These are phyloP conservation scores for Teleogryllus oceanicus DNA, from an alignment of 2,888 invertebrate species.

Conservation along the genomic window DNA sequence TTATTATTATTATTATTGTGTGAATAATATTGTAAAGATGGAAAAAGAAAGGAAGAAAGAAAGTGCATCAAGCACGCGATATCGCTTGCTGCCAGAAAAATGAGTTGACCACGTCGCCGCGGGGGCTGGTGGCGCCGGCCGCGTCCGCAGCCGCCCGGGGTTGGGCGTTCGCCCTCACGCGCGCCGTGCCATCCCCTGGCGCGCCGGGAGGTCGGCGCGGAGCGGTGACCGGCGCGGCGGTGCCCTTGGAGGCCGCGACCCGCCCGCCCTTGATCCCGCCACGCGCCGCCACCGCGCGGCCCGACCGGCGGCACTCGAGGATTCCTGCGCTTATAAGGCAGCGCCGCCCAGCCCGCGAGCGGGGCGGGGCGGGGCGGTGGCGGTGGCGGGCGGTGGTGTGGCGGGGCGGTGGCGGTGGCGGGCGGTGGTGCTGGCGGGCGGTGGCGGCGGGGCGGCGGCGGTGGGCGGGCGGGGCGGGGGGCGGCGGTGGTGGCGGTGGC, in stretches of 20 bases:
- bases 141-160: too few species aligned
- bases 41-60: too few species aligned
- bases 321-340: constrained; percentile 3
- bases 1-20: too few species aligned
- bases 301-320: neutral
- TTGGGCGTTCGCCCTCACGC: too few species aligned
- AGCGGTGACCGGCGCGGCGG: neutral
- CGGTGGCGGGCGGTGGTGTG: neutral
- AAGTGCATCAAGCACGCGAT: too few species aligned
- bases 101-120: too few species aligned
- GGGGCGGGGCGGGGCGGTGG: neutral
- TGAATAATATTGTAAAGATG: too few species aligned
- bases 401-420: neutral
- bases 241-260: constrained; percentile 6
- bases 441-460: too few species aligned
- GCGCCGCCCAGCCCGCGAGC: neutral
- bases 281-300: neutral
- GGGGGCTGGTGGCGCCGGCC: too few species aligned
- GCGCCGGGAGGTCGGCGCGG: neutral
- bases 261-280: neutral
- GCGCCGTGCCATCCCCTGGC: neutral
- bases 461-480: too few species aligned
- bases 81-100: too few species aligned
- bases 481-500: neutral
- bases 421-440: neutral